A percentile compares a stretch with the other conserved stretches of the same genome.
These are phyloP conservation scores for Acrobasis suavella DNA, from an alignment of 2,888 invertebrate species.

Conservation along the genomic window DNA sequence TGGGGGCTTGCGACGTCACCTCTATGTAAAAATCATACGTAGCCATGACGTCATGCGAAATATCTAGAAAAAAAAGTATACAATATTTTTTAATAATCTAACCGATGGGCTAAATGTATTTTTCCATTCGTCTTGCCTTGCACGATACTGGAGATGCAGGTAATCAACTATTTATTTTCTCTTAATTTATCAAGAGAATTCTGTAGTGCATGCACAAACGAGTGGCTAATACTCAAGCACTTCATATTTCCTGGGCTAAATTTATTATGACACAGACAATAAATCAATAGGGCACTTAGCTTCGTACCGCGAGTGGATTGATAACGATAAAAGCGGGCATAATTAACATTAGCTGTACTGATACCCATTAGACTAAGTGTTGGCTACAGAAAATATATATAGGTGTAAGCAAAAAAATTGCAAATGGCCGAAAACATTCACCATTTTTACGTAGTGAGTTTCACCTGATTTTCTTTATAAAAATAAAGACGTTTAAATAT, in stretches of 20 bases:
- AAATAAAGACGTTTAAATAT: too few species aligned
- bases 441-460: too few species aligned
- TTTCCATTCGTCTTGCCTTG: too few species aligned
- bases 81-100: too few species aligned
- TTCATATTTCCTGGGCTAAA: constrained; percentile 23
- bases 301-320: constrained; percentile 41
- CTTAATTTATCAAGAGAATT: neutral
- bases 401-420: neutral
- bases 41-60: too few species aligned
- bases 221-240: constrained; percentile 16
- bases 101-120: too few species aligned
- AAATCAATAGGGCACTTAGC: constrained; percentile 50
- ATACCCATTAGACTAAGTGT: constrained; percentile 34
- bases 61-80: too few species aligned
- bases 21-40: too few species aligned
- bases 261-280: constrained; percentile 34
- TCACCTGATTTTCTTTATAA: too few species aligned
- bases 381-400: neutral
- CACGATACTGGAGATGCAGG: neutral
- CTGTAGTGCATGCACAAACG: constrained; percentile 8
- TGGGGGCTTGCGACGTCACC: too few species aligned
- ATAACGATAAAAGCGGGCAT: constrained; percentile 48
- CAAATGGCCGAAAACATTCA: too few species aligned
- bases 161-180: too few species aligned
- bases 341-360: constrained; percentile 48